Conservation (phyloP, 1,140 invertebrate species). For the Diorhabda elongata region DNA sequence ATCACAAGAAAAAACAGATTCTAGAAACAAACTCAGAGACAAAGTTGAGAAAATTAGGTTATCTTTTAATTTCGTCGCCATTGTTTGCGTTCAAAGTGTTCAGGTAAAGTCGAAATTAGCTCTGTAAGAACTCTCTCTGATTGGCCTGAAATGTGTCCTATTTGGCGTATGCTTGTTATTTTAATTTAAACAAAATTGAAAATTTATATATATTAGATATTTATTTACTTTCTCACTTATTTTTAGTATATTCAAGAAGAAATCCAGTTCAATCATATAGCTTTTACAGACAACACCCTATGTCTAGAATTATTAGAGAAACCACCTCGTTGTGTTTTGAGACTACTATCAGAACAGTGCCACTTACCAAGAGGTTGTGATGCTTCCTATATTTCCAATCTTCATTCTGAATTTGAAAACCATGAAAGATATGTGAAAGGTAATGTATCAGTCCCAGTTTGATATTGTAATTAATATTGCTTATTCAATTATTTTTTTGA, state of each 20-base stretch:
- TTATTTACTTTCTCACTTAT: constrained; percentile 21
- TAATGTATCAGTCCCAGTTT: constrained; percentile 4
- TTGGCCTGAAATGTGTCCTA: too few relatives aligned
- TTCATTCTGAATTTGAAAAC: constrained; percentile 83
- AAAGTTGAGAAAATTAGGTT: too few relatives aligned
- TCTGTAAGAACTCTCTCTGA: too few relatives aligned
- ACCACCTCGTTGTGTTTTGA: constrained; percentile 82
- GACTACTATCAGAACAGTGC: constrained; percentile 85
- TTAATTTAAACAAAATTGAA: too few relatives aligned
- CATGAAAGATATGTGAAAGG: constrained; percentile 87
- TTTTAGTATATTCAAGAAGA: constrained; percentile 82
- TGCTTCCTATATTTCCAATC: constrained; percentile 81
- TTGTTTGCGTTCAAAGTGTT: too few relatives aligned
- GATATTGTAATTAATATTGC: too few relatives aligned
- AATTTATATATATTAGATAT: not conserved
- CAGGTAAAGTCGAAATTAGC: too few relatives aligned
- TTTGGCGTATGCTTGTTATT: too few relatives aligned
- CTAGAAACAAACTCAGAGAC: too few relatives aligned
- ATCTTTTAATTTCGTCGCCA: too few relatives aligned
- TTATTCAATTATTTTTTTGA: too few relatives aligned
- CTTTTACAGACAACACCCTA: constrained; percentile 84
- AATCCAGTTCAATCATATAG: constrained; percentile 83
- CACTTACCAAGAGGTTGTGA: constrained; percentile 93
- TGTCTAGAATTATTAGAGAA: constrained; percentile 89
- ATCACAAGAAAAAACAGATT: too few relatives aligned